Evolutionary conservation across 2,888 invertebrate species (phyloP), one percentile per base, ranked within the genome.

Genomic region (Lypha dubia): DNA sequence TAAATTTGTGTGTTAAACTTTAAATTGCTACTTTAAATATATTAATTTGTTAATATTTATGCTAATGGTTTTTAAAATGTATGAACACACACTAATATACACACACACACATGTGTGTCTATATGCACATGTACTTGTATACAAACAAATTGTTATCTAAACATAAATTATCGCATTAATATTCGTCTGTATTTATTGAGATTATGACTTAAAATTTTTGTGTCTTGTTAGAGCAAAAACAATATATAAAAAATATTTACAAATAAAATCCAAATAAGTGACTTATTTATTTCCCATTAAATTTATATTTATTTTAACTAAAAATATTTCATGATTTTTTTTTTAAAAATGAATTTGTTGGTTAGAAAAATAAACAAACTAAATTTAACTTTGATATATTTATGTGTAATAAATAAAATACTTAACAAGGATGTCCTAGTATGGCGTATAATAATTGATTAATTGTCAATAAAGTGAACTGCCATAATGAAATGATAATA

Each of bases 21-120:
- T 60, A 77, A 79, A 63, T 63, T 79, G 15, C 17, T 53, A 63
- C 62, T 79, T 79, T 46, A 71, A 71, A 71, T 71, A 65, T 71
- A 71, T 63, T 79, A 79, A 79, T 79, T 79, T 79, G 79, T 71
- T 79, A 79, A 71, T 79, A 63, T 79, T 53, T 71, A 79, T 79
- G 70, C 53, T 63, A 79, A 79, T 71, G 70, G 70, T 15, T 70
- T 79, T 79, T 71, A 53, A 71, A 79, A 79, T 44, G 4, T 22
- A 46, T 28, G 35, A 11, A 58, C 11, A 58, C 17, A 56, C n/a
- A 58, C 11, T 22, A 6, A 8, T 0, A 53, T 5, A 56, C 11
- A 53, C 1, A 11, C 41, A 53, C 1, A 70, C 51, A 15, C 3
- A 6, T 8, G 8, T 13, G 0, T 3, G 9, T 5, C n/a, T n/a